Conservation (phyloP, 1,140 invertebrate genomes). For the Brachionus rotundiformis region DNA sequence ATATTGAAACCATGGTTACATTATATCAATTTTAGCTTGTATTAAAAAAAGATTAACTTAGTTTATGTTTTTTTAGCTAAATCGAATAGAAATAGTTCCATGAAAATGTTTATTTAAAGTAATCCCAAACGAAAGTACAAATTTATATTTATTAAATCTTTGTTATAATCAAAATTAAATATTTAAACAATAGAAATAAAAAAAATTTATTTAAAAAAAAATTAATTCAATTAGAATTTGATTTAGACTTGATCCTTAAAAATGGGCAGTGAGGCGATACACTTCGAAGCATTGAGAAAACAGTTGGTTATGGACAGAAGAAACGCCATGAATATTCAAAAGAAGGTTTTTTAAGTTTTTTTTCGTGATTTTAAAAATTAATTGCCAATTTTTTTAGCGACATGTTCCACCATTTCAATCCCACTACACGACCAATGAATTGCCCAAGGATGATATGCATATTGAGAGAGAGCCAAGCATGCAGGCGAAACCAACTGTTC, state of each 20-base stretch:
- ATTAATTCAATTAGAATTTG: too few species aligned
- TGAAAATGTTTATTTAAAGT: not conserved
- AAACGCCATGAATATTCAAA: slow-evolving; percentile 30
- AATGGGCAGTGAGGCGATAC: slow-evolving; percentile 50
- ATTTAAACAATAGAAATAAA: not conserved
- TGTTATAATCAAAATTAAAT: not conserved
- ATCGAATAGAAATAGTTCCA: not conserved
- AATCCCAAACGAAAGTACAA: not conserved
- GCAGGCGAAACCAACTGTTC: slow-evolving; percentile 46
- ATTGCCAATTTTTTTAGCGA: not conserved
- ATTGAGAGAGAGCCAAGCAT: not conserved
- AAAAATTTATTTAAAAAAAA: not conserved
- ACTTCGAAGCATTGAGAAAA: slow-evolving; percentile 45
- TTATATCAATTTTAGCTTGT: not conserved
- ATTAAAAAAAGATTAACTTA: slow-evolving; percentile 4
- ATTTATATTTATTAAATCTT: not conserved
- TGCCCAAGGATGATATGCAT: slow-evolving; percentile 50
- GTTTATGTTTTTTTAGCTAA: not conserved
- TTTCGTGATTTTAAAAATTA: too few species aligned
- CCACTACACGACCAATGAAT: slow-evolving; percentile 17
- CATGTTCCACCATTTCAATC: slow-evolving; percentile 46
- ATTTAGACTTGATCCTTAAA: slow-evolving; percentile 12
- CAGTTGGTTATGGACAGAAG: slow-evolving; percentile 41
- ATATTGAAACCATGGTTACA: slow-evolving; percentile 27
- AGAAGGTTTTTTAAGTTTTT: slow-evolving; percentile 26